phyloP scores from a whole-genome alignment of 1,140 invertebrate species.

The Drosophila triauraria region DNA sequence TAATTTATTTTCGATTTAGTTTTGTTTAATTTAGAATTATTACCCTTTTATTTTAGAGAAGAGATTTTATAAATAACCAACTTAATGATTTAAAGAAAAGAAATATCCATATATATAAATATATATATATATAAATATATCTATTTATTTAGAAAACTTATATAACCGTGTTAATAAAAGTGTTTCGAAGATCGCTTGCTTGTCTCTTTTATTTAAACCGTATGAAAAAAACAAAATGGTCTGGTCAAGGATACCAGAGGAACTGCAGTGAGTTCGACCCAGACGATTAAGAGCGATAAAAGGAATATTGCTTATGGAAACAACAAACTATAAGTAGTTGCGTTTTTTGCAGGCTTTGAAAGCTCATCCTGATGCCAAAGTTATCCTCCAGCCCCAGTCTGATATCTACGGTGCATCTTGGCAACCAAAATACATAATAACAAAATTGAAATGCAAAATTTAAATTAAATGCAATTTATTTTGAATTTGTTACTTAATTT shows the following conservation, averaged over 20 bases:
- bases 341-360: too few relatives aligned
- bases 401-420: too few relatives aligned
- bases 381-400: too few relatives aligned
- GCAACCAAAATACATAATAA: too few relatives aligned
- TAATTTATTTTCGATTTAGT: constrained; percentile 17
- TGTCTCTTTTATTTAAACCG: neutral
- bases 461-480: too few relatives aligned
- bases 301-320: neutral
- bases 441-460: too few relatives aligned
- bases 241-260: neutral
- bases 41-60: constrained; percentile 4
- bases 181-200: constrained; percentile 12
- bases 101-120: constrained; percentile 11
- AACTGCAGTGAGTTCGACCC: neutral
- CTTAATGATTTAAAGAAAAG: constrained; percentile 1
- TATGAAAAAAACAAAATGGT: neutral
- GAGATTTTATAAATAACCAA: constrained; percentile 16
- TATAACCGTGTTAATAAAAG: constrained; percentile 22
- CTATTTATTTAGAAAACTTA: constrained; percentile 21
- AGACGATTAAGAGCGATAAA: neutral
- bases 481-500: too few relatives aligned
- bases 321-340: too few relatives aligned
- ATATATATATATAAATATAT: constrained; percentile 2
- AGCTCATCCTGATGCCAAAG: too few relatives aligned
- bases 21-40: constrained; percentile 13